Percentiles rank a stretch among this genome's conserved stretches.
These are phyloP conservation scores for Cyrtonyx montezumae DNA, from an alignment of 2,113 vertebrate species.

Conservation along the genomic window DNA sequence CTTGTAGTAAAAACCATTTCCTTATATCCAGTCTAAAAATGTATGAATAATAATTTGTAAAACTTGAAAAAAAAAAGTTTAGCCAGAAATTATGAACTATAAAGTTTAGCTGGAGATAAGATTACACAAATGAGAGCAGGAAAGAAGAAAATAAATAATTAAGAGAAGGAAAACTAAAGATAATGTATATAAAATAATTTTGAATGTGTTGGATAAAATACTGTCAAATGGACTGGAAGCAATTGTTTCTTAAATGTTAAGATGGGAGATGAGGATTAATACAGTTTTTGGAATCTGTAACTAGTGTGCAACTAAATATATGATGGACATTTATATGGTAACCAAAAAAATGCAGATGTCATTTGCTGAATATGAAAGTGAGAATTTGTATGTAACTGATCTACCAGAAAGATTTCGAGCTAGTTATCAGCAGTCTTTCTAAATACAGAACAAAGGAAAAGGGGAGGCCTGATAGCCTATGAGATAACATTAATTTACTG, in stretches of 20 bases:
- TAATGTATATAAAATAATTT: not conserved
- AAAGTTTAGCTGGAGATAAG: not conserved
- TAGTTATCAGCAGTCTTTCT: not conserved
- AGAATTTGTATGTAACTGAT: not conserved
- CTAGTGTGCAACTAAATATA: not conserved
- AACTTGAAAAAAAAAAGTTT: not conserved
- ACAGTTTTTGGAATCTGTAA: not conserved
- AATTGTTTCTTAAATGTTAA: not conserved
- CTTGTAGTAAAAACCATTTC: no score
- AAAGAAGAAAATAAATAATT: not conserved
- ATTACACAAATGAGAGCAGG: not conserved
- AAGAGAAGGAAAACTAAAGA: not conserved
- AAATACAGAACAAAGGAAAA: not conserved
- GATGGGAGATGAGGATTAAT: not conserved
- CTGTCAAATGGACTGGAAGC: not conserved
- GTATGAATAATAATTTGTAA: not conserved
- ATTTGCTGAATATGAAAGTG: not conserved
- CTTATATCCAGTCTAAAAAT: no score
- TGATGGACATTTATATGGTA: not conserved
- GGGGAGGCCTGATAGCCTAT: not conserved
- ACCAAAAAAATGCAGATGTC: not conserved
- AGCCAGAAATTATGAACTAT: not conserved
- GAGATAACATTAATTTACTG: not conserved
- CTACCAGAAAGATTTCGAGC: not conserved
- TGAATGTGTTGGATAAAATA: not conserved